Conservation (phyloP, 2,113 vertebrate genomes). For the Mystacornis crossleyi region DNA sequence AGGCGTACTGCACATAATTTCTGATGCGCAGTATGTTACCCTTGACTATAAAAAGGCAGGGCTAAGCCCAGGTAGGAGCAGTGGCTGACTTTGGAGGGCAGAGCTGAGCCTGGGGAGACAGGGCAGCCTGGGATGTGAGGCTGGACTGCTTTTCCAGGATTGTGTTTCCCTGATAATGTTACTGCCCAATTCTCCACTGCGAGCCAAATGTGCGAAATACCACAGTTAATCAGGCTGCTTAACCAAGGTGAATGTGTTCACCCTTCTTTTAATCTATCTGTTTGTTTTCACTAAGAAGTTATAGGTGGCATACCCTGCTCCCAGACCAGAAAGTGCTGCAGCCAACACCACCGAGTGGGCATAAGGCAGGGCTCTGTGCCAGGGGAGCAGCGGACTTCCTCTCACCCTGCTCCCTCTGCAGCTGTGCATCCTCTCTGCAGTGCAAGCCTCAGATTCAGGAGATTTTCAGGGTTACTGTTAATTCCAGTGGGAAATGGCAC, state of each 20-base stretch:
- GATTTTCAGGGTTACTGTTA: neutral
- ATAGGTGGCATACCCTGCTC: neutral
- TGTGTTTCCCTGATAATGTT: neutral
- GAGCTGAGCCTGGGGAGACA: neutral
- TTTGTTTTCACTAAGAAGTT: neutral
- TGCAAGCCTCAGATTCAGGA: neutral
- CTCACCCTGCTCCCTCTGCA: neutral
- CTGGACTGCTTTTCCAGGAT: neutral
- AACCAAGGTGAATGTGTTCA: neutral
- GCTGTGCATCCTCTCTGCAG: neutral
- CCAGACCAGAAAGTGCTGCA: neutral
- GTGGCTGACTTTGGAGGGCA: neutral
- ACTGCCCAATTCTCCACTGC: neutral
- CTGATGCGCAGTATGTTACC: neutral
- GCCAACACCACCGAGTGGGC: fast-evolving
- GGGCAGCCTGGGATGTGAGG: neutral
- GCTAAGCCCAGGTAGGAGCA: neutral
- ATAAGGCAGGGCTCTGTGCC: neutral
- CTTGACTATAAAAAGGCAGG: neutral
- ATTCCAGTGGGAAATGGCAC: neutral
- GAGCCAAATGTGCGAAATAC: neutral
- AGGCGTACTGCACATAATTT: neutral
- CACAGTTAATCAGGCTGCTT: neutral
- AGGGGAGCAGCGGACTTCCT: neutral
- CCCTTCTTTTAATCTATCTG: neutral